Percentiles rank a stretch among this genome's conserved stretches.
These are phyloP conservation scores for Darevskia nairensis DNA, from an alignment of 2,797 vertebrate genomes.

Conservation along the genomic window DNA sequence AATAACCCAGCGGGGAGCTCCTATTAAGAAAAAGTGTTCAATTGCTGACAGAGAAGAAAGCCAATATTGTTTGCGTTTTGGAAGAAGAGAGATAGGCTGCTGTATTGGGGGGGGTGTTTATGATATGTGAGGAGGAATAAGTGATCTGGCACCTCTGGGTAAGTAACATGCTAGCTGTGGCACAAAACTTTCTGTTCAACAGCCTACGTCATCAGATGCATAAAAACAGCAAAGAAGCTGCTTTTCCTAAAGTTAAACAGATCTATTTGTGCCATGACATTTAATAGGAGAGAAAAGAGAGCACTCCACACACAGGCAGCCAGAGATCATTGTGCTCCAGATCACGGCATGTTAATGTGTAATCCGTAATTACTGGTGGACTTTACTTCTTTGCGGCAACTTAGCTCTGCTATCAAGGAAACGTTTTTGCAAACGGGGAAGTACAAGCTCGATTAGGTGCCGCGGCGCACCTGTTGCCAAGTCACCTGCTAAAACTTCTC, in stretches of 20 bases:
- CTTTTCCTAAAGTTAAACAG: background rate
- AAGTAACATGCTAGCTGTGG: background rate
- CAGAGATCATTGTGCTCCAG: background rate
- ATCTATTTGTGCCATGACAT: background rate
- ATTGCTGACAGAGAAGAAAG: background rate
- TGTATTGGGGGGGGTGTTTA: background rate
- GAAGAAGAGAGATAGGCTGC: background rate
- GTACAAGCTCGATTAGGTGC: constrained; percentile 34
- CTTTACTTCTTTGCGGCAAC: constrained; percentile 11
- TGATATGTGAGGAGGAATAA: background rate
- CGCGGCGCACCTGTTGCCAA: constrained; percentile 46
- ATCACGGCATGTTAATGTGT: background rate
- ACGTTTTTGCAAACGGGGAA: constrained; percentile 25
- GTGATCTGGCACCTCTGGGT: background rate
- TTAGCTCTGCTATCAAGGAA: constrained; percentile 14
- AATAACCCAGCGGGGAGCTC: background rate
- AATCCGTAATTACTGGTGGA: constrained; percentile 7
- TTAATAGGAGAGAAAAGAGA: too few relatives aligned
- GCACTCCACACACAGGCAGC: background rate
- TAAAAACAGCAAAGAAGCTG: background rate
- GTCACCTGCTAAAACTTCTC: constrained; percentile 7
- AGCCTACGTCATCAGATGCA: background rate
- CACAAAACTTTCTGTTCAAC: background rate
- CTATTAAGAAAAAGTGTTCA: too few relatives aligned
- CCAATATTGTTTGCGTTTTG: background rate